A percentile compares a stretch with the other conserved stretches of the same genome.
Evolutionary conservation across 1,140 invertebrate genomes (phyloP).

Genomic region (Drosophila albomicans): DNA sequence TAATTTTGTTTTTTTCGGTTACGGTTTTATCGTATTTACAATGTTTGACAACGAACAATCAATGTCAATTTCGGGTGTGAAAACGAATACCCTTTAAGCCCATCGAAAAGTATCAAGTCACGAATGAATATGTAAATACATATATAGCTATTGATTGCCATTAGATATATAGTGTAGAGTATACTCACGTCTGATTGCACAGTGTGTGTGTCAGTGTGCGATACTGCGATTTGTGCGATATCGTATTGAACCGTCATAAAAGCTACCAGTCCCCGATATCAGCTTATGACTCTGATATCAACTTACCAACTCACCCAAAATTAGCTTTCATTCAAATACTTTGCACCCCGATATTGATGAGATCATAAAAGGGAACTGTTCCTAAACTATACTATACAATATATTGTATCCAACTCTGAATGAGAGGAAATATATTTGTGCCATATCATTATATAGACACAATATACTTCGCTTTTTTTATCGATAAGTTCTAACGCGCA

Average conservation of each 20-base stretch:
- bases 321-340: conserved; percentile 20
- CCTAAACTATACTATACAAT: neutral
- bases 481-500: conserved; percentile 12
- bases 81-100: conserved; percentile 32
- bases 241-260: conserved; percentile 54
- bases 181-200: neutral
- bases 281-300: conserved; percentile 58
- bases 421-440: neutral
- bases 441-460: conserved; percentile 23
- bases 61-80: conserved; percentile 67
- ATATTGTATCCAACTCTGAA: conserved; percentile 1
- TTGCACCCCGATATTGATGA: conserved; percentile 2
- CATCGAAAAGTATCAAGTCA: conserved; percentile 16
- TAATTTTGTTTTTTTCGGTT: conserved; percentile 34
- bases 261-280: conserved; percentile 73
- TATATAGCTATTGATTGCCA: neutral
- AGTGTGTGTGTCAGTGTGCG: conserved; percentile 40
- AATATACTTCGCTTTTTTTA: conserved; percentile 14
- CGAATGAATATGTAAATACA: conserved; percentile 18
- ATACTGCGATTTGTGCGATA: conserved; percentile 61
- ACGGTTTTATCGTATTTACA: conserved; percentile 38
- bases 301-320: conserved; percentile 17
- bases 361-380: conserved; percentile 27
- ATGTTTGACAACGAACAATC: conserved; percentile 74
- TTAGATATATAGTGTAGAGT: neutral